These are phyloP conservation scores for Osmerus mordax DNA, from an alignment of 2,113 vertebrate species.

Conservation along the genomic window DNA sequence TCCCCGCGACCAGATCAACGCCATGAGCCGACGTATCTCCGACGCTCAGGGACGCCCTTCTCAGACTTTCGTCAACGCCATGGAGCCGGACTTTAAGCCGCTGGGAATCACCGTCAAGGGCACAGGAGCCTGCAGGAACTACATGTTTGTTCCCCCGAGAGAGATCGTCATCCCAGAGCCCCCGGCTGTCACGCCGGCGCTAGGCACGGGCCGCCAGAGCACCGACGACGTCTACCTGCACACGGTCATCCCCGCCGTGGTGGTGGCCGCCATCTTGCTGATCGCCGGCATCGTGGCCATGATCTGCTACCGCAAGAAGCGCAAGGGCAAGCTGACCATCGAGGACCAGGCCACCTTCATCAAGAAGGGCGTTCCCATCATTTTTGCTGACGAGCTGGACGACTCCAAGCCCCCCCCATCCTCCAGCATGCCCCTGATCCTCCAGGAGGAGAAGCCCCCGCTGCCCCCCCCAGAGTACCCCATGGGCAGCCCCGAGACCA, in stretches of 20 bases:
- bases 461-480: conserved; percentile 94
- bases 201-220: conserved; percentile 83
- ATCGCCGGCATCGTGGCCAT: conserved; percentile 94
- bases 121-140: conserved; percentile 78
- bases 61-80: conserved; percentile 61
- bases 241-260: conserved; percentile 94
- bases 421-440: conserved; percentile 95
- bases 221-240: conserved; percentile 94
- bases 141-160: conserved; percentile 81
- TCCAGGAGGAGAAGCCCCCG: conserved; percentile 97
- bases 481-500: conserved; percentile 89
- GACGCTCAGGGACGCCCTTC: conserved; percentile 75
- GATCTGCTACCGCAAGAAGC: conserved; percentile 97
- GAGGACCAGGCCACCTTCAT: conserved; percentile 99
- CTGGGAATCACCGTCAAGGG: conserved; percentile 78
- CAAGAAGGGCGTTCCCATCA: conserved; percentile 97
- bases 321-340: conserved; percentile 94
- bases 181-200: conserved; percentile 63
- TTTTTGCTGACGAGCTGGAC: conserved; percentile 94
- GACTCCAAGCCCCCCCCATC: conserved; percentile 94
- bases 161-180: conserved; percentile 57
- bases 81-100: conserved; percentile 90
- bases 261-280: conserved; percentile 92
- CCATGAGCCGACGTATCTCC: conserved; percentile 78
- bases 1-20: conserved; percentile 83